Evolutionary conservation across 2,888 invertebrate species (phyloP).

Genomic region (Ernsta delagoae): DNA sequence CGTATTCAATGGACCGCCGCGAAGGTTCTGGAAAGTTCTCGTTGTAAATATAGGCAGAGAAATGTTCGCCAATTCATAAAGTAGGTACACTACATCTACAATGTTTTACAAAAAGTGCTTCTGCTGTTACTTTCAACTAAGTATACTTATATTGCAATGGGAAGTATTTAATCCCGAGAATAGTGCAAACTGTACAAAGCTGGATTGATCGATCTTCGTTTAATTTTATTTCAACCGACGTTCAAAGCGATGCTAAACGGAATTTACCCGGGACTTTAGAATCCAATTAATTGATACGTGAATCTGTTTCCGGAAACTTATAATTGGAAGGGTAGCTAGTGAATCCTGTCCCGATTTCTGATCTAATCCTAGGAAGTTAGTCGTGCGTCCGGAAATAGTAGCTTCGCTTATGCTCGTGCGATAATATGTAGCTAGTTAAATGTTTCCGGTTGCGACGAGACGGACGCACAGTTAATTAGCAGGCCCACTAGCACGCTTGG

Average conservation of each 20-base stretch:
- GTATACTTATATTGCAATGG: no score
- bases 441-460: slow-evolving; percentile 51
- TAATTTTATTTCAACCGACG: background rate
- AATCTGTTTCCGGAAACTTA: slow-evolving; percentile 1
- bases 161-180: no score
- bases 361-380: slow-evolving; percentile 18
- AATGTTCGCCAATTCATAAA: background rate
- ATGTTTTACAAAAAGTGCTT: background rate
- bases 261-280: background rate
- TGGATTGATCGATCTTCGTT: no score
- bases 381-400: slow-evolving; percentile 39
- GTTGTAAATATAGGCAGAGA: background rate
- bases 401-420: slow-evolving; percentile 32
- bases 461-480: slow-evolving; percentile 53
- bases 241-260: background rate
- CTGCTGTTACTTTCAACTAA: background rate
- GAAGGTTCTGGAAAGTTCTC: slow-evolving; percentile 16
- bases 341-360: slow-evolving; percentile 13
- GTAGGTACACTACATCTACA: background rate
- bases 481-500: slow-evolving; percentile 34
- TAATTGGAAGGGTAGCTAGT: slow-evolving; percentile 2
- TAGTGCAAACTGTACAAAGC: no score
- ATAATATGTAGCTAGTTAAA: slow-evolving; percentile 53
- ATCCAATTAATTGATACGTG: background rate
- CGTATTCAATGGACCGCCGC: slow-evolving; percentile 20